Base-by-base conservation (phyloP, 1,140 invertebrate genomes). In the Drosophila sp. region DNA sequence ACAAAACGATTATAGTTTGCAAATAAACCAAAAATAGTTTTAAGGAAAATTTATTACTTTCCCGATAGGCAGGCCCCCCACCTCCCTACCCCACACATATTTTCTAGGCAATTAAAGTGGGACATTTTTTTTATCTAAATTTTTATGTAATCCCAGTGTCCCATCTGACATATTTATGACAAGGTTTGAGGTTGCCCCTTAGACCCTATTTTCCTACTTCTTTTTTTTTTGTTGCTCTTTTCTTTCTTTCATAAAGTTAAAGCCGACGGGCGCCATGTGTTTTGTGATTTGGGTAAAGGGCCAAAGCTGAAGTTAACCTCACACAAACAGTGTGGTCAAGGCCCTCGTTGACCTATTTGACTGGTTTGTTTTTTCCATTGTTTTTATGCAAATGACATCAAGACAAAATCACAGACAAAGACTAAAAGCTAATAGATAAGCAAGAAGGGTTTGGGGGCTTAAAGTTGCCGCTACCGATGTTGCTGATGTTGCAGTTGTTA, bases 91-190 rank as follows among this genome's bases (percentile, higher is more conserved):
- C 7, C 30, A 57, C 29, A 23, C 23, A 25, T 38, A 33, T 58
- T 57, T 57, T 25, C 29, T 54, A 56, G 25, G 47, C 65, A 76
- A 65, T 66, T 65, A 56, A 63, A 44, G 17, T 17, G 62, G 41
- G 29, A 70, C 62, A 67, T 73, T 73, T 57, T 35, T 73, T 11
- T 69, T 7, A 27, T 50, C 44, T 50, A 50, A 50, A 50, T 50
- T 50, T 50, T 50, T 50, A 23, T 35, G 32, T 75, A 38, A 75
- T 75, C 72, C 60, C 8, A 8, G 33, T 17, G 8, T 40, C 83
- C 76, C 72, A 83, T 89, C 79, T 87, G 83, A 83, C 83, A 87
- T 86, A 70, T 83, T 83, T 87, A 87, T 83, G 84, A 77, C 72
- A 89, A 79, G 56, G 57, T 50, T 27, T 66, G 30, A 60, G 41